Evolutionary conservation across 2,797 vertebrate genomes (phyloP).

Genomic region (Heliangelus exortis): DNA sequence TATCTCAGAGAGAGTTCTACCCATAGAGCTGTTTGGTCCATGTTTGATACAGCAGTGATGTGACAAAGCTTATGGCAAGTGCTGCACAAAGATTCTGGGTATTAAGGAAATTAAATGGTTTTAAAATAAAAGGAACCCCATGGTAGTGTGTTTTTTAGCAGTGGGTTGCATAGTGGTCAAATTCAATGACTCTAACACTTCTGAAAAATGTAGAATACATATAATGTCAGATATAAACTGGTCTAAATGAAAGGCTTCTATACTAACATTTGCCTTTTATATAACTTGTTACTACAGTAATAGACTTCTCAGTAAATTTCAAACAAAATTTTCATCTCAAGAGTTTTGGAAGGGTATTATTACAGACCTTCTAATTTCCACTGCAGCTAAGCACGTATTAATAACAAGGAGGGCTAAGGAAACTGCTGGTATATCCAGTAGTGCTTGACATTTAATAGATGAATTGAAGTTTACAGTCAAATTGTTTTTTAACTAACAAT

Average conservation of each 20-base stretch:
- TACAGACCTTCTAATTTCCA: constrained; percentile 68
- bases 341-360: constrained; percentile 67
- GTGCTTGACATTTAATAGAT: constrained; percentile 63
- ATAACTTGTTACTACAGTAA: constrained; percentile 25
- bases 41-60: background rate
- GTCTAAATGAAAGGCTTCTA: constrained; percentile 48
- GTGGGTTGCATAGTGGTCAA: constrained; percentile 1
- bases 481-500: constrained; percentile 46
- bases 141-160: constrained; percentile 28
- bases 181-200: constrained; percentile 23
- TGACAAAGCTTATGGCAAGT: background rate
- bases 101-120: constrained; percentile 63
- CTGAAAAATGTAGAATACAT: constrained; percentile 9
- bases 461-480: constrained; percentile 56
- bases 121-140: constrained; percentile 54
- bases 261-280: constrained; percentile 25
- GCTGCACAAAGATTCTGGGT: constrained; percentile 42
- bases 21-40: background rate
- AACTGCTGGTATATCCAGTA: constrained; percentile 30
- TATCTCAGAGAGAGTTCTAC: constrained; percentile 8
- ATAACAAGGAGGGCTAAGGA: constrained; percentile 42
- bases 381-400: constrained; percentile 52
- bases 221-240: constrained; percentile 23
- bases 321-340: constrained; percentile 55
- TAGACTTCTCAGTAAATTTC: constrained; percentile 69